Evolutionary conservation across 2,888 invertebrate genomes (phyloP).

Genomic region (Drosophila leonis): DNA sequence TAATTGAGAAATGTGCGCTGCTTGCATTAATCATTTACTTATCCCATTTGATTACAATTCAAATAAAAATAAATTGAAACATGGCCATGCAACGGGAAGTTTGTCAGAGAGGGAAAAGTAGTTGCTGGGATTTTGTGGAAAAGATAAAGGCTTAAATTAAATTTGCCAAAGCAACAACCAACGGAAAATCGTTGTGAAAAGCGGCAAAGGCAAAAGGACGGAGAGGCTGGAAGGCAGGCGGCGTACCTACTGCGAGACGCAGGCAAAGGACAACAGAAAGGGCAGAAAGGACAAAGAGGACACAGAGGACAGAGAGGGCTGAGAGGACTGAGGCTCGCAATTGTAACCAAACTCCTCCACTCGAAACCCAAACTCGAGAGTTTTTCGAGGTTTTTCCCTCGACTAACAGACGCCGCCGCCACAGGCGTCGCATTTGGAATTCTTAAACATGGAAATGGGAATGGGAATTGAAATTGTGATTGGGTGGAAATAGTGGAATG

Average conservation of each 20-base stretch:
- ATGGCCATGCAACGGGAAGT: neutral
- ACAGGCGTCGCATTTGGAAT: conserved; percentile 59
- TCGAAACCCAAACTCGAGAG: conserved; percentile 56
- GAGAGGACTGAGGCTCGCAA: conserved; percentile 39
- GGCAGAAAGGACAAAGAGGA: conserved; percentile 16
- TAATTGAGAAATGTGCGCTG: neutral
- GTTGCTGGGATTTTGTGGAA: conserved; percentile 37
- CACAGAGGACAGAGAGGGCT: neutral
- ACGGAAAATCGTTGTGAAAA: conserved; percentile 18
- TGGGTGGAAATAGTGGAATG: neutral
- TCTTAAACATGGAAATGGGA: conserved; percentile 40
- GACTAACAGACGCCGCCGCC: conserved; percentile 41
- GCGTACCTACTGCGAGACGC: conserved; percentile 58
- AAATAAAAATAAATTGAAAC: neutral
- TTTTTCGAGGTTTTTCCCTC: conserved; percentile 58
- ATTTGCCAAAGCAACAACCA: conserved; percentile 44
- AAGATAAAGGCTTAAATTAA: conserved; percentile 53
- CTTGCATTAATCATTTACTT: neutral
- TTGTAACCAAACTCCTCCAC: conserved; percentile 69
- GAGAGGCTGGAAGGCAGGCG: conserved; percentile 13
- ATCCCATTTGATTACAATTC: neutral
- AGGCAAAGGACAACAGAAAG: conserved; percentile 63
- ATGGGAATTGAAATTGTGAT: neutral
- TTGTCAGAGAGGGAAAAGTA: conserved; percentile 15
- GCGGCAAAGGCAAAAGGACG: neutral